Percentiles rank a stretch among this genome's conserved stretches.
phyloP scores from a whole-genome alignment of 2,888 invertebrate genomes.

The Lacanobia wlatinum region DNA sequence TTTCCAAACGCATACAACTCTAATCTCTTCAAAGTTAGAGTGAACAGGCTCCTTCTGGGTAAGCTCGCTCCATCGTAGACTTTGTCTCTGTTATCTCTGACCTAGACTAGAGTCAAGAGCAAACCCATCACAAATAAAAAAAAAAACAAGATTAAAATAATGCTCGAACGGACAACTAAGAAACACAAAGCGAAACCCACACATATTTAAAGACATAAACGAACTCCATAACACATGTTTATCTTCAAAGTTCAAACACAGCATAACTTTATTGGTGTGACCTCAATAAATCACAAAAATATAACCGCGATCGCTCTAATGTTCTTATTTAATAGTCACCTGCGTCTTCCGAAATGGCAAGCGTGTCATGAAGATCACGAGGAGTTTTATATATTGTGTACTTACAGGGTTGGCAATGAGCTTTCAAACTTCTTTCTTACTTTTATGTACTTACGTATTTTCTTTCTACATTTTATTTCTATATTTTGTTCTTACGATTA shows the following conservation, averaged over 20 bases:
- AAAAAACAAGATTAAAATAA: too few relatives aligned
- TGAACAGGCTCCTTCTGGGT: too few relatives aligned
- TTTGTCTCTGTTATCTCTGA: too few relatives aligned
- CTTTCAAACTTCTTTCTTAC: background rate
- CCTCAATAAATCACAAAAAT: constrained; percentile 47
- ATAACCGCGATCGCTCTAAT: constrained; percentile 35
- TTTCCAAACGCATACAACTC: too few relatives aligned
- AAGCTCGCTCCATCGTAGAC: too few relatives aligned
- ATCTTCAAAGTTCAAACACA: constrained; percentile 15
- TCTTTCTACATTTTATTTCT: too few relatives aligned
- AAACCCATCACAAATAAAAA: too few relatives aligned
- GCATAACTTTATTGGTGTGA: constrained; percentile 20
- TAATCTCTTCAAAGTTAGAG: too few relatives aligned
- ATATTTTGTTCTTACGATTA: too few relatives aligned
- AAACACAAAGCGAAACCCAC: background rate
- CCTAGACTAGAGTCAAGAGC: too few relatives aligned
- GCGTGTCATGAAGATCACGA: constrained; percentile 55
- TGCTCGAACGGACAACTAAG: too few relatives aligned
- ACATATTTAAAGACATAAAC: background rate
- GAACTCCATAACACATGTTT: background rate
- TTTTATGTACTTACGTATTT: too few relatives aligned
- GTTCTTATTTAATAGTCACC: constrained; percentile 47
- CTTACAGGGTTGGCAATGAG: constrained; percentile 29
- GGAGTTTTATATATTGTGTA: constrained; percentile 1
- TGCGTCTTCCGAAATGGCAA: constrained; percentile 59